Base-by-base conservation (phyloP, 92 coral and sea anemone species). In the Parazoanthus darwini region DNA sequence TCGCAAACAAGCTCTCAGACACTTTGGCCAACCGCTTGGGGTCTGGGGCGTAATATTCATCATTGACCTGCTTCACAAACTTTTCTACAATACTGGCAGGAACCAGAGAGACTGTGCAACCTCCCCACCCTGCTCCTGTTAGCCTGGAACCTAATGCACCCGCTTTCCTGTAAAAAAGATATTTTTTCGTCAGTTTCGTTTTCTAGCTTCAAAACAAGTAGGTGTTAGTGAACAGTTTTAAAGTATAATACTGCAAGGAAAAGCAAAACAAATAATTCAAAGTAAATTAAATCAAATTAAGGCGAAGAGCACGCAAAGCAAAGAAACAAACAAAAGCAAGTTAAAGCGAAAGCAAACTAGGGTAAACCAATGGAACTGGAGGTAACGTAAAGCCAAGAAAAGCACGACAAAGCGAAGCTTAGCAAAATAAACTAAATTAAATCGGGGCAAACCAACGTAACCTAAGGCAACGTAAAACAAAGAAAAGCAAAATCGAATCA, bases 111-210 rank as follows among this genome's bases (percentile, higher is more conserved):
- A 97, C 99, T 80, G 99, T 95, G 90, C 99, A 97, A 63, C 99
- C 99, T n/a, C 99, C 99, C 99, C 99, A 97, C 23, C 99, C 99
- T 71, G 99, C 99, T 79, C 99, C 99, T n/a, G 99, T 97, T 70
- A 97, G 99, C 90, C 99, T 94, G 90, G 99, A 95, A 15, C 99
- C 99, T 36, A 97, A 93, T n/a, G 99, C 98, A 37, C 99, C 99
- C 11, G 97, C 97, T 85, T 92, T 87, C 90, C 99, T 97, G 87
- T 50, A 77, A 86, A 25, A 36, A 1, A 71, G 7, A 43, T 4
- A n/a, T 8, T 54, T 72, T 25, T 13, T 22, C 8, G 10, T 46
- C 51, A 2, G 11, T 46, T 46, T 46, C 7, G 20, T 3, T 72
- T 4, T 72, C 14, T 23, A 72, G 33, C 37, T 23, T 72, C 13